phyloP scores from a whole-genome alignment of 2,888 invertebrate species.

The Cryptus armator region DNA sequence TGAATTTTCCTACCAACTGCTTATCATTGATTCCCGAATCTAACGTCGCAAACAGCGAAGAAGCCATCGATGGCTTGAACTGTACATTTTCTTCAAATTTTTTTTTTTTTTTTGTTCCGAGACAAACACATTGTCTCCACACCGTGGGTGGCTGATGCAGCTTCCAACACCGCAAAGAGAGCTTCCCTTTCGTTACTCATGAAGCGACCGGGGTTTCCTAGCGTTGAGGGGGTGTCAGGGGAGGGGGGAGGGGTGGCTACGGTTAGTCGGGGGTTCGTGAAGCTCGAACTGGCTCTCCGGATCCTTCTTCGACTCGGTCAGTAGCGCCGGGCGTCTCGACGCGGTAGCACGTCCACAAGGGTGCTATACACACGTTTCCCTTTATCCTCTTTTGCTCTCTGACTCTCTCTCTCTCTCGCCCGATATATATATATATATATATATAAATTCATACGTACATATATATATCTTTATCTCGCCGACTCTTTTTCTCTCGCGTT shows the following conservation, averaged over 20 bases:
- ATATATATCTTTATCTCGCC: neutral
- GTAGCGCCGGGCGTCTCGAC: slow-evolving; percentile 80
- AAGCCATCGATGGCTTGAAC: no score
- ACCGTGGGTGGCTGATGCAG: neutral
- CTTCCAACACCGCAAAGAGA: slow-evolving; percentile 25
- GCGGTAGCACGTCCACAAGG: slow-evolving; percentile 75
- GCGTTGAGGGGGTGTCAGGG: slow-evolving; percentile 7
- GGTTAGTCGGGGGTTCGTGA: slow-evolving; percentile 37
- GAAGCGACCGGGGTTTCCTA: slow-evolving; percentile 15
- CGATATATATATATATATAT: neutral
- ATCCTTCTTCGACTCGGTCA: slow-evolving; percentile 73
- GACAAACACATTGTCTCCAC: neutral
- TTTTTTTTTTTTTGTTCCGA: no score
- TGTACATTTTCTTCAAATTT: no score
- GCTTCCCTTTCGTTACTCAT: slow-evolving; percentile 22
- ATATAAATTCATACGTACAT: neutral
- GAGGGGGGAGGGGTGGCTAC: neutral
- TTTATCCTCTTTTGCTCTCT: neutral
- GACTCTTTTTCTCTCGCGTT: slow-evolving; percentile 18
- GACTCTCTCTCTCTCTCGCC: neutral
- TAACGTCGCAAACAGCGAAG: neutral
- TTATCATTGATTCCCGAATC: neutral
- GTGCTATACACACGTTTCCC: slow-evolving; percentile 23
- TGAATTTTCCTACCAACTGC: neutral
- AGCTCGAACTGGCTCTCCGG: slow-evolving; percentile 68